These are phyloP conservation scores for Nesidiocoris tenuis DNA, from an alignment of 2,888 invertebrate genomes.

Conservation along the genomic window DNA sequence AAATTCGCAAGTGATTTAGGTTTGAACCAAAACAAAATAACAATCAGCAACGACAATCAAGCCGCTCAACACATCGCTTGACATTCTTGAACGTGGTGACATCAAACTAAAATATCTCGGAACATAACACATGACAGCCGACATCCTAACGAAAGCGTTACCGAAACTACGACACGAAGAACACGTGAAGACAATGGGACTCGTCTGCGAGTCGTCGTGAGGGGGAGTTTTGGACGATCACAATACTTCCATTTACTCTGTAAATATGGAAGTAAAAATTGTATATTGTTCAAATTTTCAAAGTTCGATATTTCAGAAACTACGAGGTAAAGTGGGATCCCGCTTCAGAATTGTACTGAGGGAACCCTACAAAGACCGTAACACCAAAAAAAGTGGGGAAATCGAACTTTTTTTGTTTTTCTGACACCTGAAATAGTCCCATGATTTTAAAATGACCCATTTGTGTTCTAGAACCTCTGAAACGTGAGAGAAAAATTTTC, in stretches of 20 bases:
- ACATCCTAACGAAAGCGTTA: slow-evolving; percentile 7
- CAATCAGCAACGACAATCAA: slow-evolving; percentile 17
- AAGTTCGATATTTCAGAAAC: too few relatives aligned
- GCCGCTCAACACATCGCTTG: slow-evolving; percentile 4
- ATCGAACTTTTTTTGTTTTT: too few relatives aligned
- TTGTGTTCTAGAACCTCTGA: too few relatives aligned
- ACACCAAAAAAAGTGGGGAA: too few relatives aligned
- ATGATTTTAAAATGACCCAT: too few relatives aligned
- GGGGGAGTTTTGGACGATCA: background rate
- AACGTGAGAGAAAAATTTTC: too few relatives aligned
- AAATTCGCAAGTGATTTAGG: slow-evolving; percentile 9
- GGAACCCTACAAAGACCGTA: too few relatives aligned
- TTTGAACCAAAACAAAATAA: background rate
- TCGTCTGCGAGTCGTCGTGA: background rate
- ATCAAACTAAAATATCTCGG: background rate
- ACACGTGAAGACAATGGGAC: background rate
- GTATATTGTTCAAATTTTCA: too few relatives aligned
- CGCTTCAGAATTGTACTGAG: too few relatives aligned
- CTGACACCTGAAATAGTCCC: too few relatives aligned
- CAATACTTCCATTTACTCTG: background rate
- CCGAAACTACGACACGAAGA: background rate
- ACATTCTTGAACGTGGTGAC: background rate
- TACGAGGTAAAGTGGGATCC: too few relatives aligned
- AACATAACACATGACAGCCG: slow-evolving; percentile 19
- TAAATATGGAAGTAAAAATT: too few relatives aligned